A percentile compares a stretch with the other conserved stretches of the same genome.
These are phyloP conservation scores for Pseudanteris insignis DNA, from an alignment of 2,888 invertebrate species.

Conservation along the genomic window DNA sequence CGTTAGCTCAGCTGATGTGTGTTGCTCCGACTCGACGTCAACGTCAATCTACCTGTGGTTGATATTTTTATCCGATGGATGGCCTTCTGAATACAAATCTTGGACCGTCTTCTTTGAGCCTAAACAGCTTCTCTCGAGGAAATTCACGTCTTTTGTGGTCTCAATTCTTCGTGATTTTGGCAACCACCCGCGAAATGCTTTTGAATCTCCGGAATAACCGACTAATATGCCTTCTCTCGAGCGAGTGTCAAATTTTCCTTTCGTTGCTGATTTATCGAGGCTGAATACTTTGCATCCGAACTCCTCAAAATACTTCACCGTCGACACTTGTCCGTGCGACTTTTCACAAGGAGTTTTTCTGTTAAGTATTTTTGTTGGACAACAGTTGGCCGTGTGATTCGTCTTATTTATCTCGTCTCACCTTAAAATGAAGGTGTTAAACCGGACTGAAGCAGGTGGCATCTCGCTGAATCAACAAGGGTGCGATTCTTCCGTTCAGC, in stretches of 20 bases:
- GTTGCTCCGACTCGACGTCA: too few species aligned
- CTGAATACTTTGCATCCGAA: not conserved
- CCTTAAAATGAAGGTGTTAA: not conserved
- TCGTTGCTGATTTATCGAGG: not conserved
- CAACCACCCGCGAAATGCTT: not conserved
- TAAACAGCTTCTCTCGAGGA: not conserved
- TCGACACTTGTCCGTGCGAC: constrained; percentile 44
- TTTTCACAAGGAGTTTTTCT: constrained; percentile 41
- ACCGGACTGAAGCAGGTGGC: not conserved
- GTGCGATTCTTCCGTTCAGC: constrained; percentile 53
- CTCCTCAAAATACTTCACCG: not conserved
- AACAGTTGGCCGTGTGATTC: not conserved
- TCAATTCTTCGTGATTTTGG: not conserved
- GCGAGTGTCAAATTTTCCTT: not conserved
- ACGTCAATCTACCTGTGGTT: too few species aligned
- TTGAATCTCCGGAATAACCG: not conserved
- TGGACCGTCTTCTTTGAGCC: too few species aligned
- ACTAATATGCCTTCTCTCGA: not conserved
- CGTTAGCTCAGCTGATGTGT: too few species aligned
- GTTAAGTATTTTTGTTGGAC: not conserved
- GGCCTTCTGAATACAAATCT: too few species aligned
- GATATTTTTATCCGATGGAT: too few species aligned
- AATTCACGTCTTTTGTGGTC: not conserved
- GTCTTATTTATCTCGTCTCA: constrained; percentile 10
- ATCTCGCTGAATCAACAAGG: constrained; percentile 32